Evolutionary conservation across 30 jellyfish, hydroid and myxozoan species (phyloP), one percentile per base, ranked within the genome.

Genomic region (Nemopilema nomurai): DNA sequence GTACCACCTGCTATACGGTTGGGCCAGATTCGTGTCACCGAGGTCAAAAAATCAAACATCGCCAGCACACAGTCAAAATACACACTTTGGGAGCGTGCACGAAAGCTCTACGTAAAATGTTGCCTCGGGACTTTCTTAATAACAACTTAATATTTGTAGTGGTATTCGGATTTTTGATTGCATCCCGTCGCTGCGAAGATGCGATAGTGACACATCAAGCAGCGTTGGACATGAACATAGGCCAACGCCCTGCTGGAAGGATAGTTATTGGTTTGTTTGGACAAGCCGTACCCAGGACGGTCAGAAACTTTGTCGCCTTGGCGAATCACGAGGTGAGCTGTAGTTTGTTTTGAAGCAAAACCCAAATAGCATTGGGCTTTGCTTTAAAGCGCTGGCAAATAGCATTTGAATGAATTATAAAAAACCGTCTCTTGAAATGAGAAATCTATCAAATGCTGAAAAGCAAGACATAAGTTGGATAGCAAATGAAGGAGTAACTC

Each of bases 261-360:
- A 82, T 90, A 17, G 73, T 82, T 19, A 90, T 90, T 28, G 97
- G 97, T 22, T 74, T 90, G 31, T 90, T 90, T 70, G 94, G 97
- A 13, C 69, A 83, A 24, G 69, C 82, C 8, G 97, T 90, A n/a
- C 97, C 97, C 27, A 90, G 78, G 65, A 90, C 97, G 16, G 97
- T 90, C 25, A 51, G 30, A 6, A 90, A 90, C 76, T 90, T 90
- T 83, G 97, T 51, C 24, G 91, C 91, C 16, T 49, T 80, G 69
- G 91, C 91, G 8, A 80, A 80, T 25, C 57, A 71, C 21, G 84
- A 79, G 88, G 91, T 80, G 62, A n/a, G n/a, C n/a, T n/a, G n/a
- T n/a, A n/a, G n/a, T n/a, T n/a, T n/a, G n/a, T n/a, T n/a, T n/a
- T n/a, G n/a, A n/a, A n/a, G n/a, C n/a, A n/a, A n/a, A n/a, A n/a